Conservation (phyloP, 2,797 vertebrate genomes). For the Crocodylus rhombifer region DNA sequence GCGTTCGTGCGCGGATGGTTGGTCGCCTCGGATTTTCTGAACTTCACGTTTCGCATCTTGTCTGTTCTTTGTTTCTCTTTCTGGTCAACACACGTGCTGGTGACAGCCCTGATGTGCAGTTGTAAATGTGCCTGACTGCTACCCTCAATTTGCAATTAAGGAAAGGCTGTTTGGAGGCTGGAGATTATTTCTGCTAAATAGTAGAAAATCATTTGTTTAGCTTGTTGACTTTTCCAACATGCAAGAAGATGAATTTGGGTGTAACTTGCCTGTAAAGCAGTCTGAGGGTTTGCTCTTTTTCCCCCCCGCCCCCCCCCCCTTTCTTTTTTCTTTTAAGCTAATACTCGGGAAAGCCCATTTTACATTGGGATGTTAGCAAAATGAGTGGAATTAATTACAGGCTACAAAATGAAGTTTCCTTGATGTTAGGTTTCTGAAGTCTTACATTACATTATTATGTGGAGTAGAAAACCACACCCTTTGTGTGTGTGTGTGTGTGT, state of each 20-base stretch:
- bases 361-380: background rate
- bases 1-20: background rate
- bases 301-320: no score
- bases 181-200: conserved; percentile 3
- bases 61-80: conserved; percentile 73
- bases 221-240: background rate
- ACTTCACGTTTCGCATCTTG: background rate
- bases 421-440: background rate
- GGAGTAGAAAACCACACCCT: conserved; percentile 67
- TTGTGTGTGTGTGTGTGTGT: no score
- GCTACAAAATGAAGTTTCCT: background rate
- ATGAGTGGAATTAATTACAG: background rate
- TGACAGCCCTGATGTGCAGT: conserved; percentile 30
- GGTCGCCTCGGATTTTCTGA: conserved; percentile 20
- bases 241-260: background rate
- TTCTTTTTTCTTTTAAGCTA: background rate
- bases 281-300: no score
- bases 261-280: background rate
- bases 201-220: conserved; percentile 10
- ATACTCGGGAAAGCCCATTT: conserved; percentile 2
- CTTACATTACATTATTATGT: background rate
- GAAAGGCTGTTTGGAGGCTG: conserved; percentile 19
- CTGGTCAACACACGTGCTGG: conserved; percentile 54
- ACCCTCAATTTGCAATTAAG: conserved; percentile 2
- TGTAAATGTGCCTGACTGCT: background rate